A percentile compares a stretch with the other conserved stretches of the same genome.
Evolutionary conservation across 2,888 invertebrate species (phyloP).

Genomic region (Pemphredon lugubris): DNA sequence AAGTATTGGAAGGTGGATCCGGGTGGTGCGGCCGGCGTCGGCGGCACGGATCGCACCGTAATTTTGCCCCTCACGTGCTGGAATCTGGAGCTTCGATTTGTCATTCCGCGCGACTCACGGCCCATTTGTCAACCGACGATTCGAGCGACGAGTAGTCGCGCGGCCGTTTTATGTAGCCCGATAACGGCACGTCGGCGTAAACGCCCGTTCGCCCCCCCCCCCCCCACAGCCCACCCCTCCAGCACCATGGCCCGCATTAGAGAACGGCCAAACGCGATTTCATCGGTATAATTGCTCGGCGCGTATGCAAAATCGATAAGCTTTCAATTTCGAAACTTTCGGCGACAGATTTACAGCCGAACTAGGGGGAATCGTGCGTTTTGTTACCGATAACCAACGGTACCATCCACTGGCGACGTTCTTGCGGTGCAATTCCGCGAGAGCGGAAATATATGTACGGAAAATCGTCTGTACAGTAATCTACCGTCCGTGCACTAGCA

Average conservation of each 20-base stretch:
- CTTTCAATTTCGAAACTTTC: constrained; percentile 63
- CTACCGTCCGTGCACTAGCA: no score
- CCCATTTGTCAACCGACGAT: constrained; percentile 65
- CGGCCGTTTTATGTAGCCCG: constrained; percentile 55
- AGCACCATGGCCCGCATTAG: constrained; percentile 29
- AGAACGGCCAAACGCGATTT: constrained; percentile 35
- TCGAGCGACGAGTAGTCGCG: constrained; percentile 56
- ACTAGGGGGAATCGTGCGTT: constrained; percentile 26
- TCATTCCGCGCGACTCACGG: constrained; percentile 63
- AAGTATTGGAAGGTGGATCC: constrained; percentile 51
- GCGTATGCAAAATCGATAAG: constrained; percentile 59
- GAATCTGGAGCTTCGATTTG: constrained; percentile 66
- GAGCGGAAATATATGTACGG: no score
- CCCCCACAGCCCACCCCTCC: no score
- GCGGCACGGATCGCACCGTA: constrained; percentile 48
- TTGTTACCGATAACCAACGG: constrained; percentile 45
- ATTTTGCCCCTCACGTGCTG: constrained; percentile 60
- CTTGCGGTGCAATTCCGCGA: no score
- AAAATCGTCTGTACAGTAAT: no score
- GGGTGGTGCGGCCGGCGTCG: constrained; percentile 21
- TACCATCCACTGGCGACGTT: not conserved
- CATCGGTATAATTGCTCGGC: constrained; percentile 52
- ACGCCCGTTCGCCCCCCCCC: not conserved
- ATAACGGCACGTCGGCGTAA: constrained; percentile 44
- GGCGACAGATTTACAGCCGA: constrained; percentile 52